phyloP scores from a whole-genome alignment of 2,797 vertebrate species.

The Bovichtus variegatus region DNA sequence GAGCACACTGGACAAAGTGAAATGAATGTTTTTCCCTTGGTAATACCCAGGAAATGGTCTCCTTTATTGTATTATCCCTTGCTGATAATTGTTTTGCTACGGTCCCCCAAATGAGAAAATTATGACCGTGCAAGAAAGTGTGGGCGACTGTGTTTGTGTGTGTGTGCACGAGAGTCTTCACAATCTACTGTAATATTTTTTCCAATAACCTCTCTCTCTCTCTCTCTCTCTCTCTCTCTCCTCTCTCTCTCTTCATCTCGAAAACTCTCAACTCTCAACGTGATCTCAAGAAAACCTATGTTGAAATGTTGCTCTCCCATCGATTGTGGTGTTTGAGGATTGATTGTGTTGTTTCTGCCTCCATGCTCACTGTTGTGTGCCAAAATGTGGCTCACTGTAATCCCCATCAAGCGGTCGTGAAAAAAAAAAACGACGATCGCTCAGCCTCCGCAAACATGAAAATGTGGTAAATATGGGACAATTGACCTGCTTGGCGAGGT shows the following conservation, averaged over 20 bases:
- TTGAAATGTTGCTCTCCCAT: slow-evolving; percentile 59
- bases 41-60: slow-evolving; percentile 74
- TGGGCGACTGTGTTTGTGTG: slow-evolving; percentile 35
- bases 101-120: slow-evolving; percentile 73
- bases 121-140: slow-evolving; percentile 52
- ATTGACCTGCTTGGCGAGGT: slow-evolving; percentile 49
- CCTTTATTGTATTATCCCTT: slow-evolving; percentile 77
- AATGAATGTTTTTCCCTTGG: slow-evolving; percentile 77
- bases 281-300: slow-evolving; percentile 49
- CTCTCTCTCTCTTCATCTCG: slow-evolving; percentile 1
- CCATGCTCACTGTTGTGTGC: slow-evolving; percentile 56
- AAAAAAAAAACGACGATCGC: slow-evolving; percentile 48
- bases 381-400: slow-evolving; percentile 52
- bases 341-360: slow-evolving; percentile 70
- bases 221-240: slow-evolving; percentile 17
- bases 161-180: not conserved
- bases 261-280: slow-evolving; percentile 56
- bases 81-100: slow-evolving; percentile 76
- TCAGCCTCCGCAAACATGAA: slow-evolving; percentile 53
- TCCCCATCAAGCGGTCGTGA: slow-evolving; percentile 61
- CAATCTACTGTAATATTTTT: slow-evolving; percentile 57
- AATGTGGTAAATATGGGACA: slow-evolving; percentile 58
- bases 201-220: slow-evolving; percentile 54
- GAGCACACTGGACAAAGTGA: slow-evolving; percentile 74
- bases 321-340: slow-evolving; percentile 65